Base-by-base conservation (phyloP, 2,888 invertebrate species). In the Andrena praecox region DNA sequence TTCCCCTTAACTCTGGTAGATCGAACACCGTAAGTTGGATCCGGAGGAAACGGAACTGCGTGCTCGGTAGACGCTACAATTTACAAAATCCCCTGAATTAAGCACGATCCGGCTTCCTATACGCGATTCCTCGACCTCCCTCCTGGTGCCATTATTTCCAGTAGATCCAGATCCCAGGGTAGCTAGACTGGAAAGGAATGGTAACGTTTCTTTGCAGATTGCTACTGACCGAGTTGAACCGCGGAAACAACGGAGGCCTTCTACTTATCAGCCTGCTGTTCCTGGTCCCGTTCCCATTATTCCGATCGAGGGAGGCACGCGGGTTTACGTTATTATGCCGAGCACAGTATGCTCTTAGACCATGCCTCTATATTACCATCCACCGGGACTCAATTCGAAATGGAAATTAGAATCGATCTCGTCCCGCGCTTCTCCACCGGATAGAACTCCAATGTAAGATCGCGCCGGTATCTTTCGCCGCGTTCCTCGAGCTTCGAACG, bases 341-440 rank as follows among this genome's bases (percentile, higher is more conserved):
- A 27, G 33, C 50, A 68, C 63, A 35, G 80, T 72, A 79, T 35
- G 71, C 54, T 72, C 56, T 33, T 31, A 8, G 77, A 42, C 56
- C 67, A 62, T 62, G 71, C 27, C 20, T 27, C 59, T 24, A 20
- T n/a, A 59, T 70, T 64, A 66, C 60, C 79, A 62, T 79, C 8
- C 31, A 10, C 24, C 24, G 50, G 54, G 48, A 50, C 62, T 79
- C 71, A 20, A 79, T 71, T 79, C 67, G 27, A 31, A 62, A 80
- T 80, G 71, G 80, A 80, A 80, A 71, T 79, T 70, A 78, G 62
- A 78, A 78, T 77, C 78, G 78, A 78, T 77, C 62, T 68, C n/a
- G 24, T 62, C 50, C 24, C 50, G 12, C 42, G 31, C 10, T 48
- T 56, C 4, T 12, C 8, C 16, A 24, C n/a, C 35, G 16, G 24